phyloP scores from a whole-genome alignment of 2,797 vertebrate genomes.

The Chromis chromis region DNA sequence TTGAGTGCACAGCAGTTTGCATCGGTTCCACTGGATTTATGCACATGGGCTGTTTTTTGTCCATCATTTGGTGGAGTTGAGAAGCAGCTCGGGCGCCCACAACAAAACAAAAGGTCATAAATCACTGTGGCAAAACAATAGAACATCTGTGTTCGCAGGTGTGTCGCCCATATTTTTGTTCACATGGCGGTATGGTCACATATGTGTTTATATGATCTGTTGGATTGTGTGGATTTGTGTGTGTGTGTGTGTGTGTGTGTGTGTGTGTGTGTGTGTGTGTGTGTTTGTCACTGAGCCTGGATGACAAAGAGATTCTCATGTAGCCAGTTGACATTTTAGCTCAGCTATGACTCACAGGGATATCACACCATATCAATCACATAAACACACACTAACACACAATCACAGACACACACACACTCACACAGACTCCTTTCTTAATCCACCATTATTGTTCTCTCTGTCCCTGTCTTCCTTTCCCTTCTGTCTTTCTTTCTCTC shows the following conservation, averaged over 20 bases:
- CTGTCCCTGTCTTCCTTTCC: constrained; percentile 67
- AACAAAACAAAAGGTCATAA: constrained; percentile 81
- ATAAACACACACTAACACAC: constrained; percentile 60
- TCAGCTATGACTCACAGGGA: constrained; percentile 84
- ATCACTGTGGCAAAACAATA: constrained; percentile 79
- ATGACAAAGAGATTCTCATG: constrained; percentile 82
- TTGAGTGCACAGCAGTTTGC: constrained; percentile 65
- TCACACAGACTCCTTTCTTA: constrained; percentile 67
- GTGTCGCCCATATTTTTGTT: constrained; percentile 73
- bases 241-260: constrained; percentile 58
- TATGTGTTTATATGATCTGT: constrained; percentile 66
- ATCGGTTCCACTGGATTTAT: constrained; percentile 45
- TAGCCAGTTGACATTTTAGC: constrained; percentile 86
- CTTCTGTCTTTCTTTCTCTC: constrained; percentile 74
- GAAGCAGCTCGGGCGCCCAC: constrained; percentile 57
- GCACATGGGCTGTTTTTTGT: constrained; percentile 57
- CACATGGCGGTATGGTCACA: constrained; percentile 46
- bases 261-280: constrained; percentile 48
- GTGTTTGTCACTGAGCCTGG: constrained; percentile 61
- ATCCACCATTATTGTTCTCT: constrained; percentile 81
- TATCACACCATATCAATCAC: constrained; percentile 85
- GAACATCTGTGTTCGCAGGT: constrained; percentile 83
- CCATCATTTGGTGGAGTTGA: constrained; percentile 63
- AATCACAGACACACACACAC: constrained; percentile 46
- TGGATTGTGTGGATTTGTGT: constrained; percentile 34